Conservation (phyloP, 2,888 invertebrate species). For the Tipula unca region DNA sequence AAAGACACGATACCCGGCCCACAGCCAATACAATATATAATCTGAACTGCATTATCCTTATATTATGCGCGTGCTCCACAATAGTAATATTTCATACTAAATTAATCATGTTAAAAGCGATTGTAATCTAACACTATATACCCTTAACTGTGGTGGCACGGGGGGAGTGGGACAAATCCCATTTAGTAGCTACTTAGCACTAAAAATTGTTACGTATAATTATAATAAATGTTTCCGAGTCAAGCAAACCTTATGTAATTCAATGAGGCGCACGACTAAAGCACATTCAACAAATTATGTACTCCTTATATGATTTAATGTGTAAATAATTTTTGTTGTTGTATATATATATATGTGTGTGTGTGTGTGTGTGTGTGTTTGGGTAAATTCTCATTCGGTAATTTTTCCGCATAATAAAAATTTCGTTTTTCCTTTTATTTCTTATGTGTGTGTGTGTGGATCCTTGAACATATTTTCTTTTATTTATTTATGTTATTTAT, state of each 20-base stretch:
- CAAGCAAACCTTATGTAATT: background rate
- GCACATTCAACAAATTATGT: background rate
- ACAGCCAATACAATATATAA: no score
- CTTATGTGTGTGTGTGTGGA: background rate
- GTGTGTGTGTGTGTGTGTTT: background rate
- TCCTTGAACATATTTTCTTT: constrained; percentile 2
- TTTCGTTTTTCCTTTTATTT: background rate
- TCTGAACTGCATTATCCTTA: no score
- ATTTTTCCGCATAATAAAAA: constrained; percentile 14
- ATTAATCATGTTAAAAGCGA: no score
- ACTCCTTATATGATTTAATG: background rate
- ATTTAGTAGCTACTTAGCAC: background rate
- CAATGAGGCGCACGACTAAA: background rate
- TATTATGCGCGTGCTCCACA: no score
- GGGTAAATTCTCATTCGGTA: background rate
- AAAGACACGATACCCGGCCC: no score
- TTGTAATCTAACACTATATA: no score
- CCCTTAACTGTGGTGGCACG: no score
- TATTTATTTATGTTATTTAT: background rate
- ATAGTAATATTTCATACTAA: no score
- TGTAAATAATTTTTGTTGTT: background rate
- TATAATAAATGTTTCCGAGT: constrained; percentile 2
- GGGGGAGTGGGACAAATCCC: no score
- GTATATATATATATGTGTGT: no score
- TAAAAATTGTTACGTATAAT: background rate